Evolutionary conservation across 2,797 vertebrate species (phyloP).

Genomic region (Dendrocincla tyrannina): DNA sequence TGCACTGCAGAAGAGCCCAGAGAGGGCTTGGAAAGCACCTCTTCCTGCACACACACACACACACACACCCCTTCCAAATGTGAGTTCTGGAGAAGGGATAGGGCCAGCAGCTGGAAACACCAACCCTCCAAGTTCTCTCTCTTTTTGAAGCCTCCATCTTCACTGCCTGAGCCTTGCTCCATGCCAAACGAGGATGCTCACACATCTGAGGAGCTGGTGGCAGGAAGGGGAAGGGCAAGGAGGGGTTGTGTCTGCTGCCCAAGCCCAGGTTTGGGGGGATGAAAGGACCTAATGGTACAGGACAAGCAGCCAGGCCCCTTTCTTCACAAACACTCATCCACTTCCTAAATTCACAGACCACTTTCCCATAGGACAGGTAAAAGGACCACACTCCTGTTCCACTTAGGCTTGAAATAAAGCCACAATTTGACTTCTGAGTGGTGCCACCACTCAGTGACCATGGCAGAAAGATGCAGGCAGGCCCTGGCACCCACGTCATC

Average conservation of each 20-base stretch:
- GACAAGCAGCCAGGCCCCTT: not conserved
- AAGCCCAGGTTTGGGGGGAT: not conserved
- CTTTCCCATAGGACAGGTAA: not conserved
- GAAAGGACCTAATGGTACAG: not conserved
- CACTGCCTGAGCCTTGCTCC: not conserved
- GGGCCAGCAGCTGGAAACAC: not conserved
- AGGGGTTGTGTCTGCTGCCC: not conserved
- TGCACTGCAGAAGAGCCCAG: not conserved
- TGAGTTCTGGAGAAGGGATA: not conserved
- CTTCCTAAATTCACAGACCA: not conserved
- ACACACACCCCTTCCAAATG: not conserved
- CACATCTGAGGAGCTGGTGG: not conserved
- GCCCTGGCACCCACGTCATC: fast-evolving
- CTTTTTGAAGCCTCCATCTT: not conserved
- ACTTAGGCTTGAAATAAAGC: not conserved
- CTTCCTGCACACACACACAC: not conserved
- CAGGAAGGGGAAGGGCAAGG: not conserved
- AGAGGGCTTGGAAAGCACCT: not conserved
- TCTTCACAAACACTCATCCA: not conserved
- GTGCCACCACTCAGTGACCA: not conserved
- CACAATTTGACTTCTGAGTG: not conserved
- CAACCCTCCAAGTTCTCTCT: not conserved
- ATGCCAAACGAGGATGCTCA: not conserved
- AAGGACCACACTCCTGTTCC: not conserved
- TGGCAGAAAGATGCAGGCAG: not conserved